Percentiles rank a stretch among this genome's conserved stretches.
Conservation (phyloP, 2,888 invertebrate genomes). For the Platynereis dumerilii region DNA sequence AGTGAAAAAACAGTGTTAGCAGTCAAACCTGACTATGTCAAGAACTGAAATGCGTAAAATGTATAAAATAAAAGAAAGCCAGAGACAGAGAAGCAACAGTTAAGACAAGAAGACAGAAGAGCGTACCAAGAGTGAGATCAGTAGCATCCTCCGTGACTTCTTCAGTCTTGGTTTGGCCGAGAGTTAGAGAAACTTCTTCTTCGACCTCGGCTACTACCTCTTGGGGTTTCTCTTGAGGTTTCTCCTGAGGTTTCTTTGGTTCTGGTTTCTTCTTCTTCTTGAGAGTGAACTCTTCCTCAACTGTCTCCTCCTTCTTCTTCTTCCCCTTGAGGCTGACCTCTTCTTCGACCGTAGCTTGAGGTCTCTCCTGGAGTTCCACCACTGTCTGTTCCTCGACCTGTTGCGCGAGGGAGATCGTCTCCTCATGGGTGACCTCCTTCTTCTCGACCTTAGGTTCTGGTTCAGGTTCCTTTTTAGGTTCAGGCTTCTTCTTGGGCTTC, state of each 20-base stretch:
- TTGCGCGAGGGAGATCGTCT: neutral
- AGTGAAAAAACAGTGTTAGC: no score
- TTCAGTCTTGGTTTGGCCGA: neutral
- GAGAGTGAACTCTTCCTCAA: conserved; percentile 65
- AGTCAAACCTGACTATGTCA: no score
- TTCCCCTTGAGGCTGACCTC: conserved; percentile 2
- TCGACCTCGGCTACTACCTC: conserved; percentile 4
- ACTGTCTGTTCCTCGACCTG: neutral
- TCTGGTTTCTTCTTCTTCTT: conserved; percentile 65
- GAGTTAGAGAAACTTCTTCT: conserved; percentile 1
- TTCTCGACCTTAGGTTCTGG: neutral
- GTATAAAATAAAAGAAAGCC: no score
- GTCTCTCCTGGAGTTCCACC: conserved; percentile 4
- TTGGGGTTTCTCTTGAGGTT: conserved; percentile 6
- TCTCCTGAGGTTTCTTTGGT: conserved; percentile 49
- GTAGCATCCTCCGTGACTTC: conserved; percentile 8
- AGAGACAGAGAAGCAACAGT: no score
- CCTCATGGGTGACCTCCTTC: neutral
- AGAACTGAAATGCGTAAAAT: no score
- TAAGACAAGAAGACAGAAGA: no score
- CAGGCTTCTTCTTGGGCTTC: neutral
- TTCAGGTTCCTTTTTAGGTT: conserved; percentile 1
- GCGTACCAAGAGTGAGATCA: no score
- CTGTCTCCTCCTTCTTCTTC: conserved; percentile 8
- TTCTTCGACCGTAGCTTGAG: neutral